Evolutionary conservation across 2,888 invertebrate species (phyloP).

Genomic region (Leucophenga montana): DNA sequence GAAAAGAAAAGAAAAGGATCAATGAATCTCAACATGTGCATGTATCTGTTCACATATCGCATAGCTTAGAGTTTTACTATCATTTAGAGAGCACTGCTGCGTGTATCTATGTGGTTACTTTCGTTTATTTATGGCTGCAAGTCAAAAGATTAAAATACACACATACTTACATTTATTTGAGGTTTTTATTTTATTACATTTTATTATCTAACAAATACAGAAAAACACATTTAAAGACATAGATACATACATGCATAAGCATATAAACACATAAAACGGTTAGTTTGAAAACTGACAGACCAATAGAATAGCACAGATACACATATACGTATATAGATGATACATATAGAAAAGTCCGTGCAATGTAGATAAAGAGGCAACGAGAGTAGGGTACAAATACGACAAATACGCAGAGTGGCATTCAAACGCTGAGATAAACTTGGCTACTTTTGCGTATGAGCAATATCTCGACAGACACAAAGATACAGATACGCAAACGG

Average conservation of each 20-base stretch:
- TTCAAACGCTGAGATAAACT: slow-evolving; percentile 12
- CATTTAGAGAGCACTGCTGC: not conserved
- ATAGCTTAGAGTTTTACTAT: not conserved
- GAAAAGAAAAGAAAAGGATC: slow-evolving; percentile 9
- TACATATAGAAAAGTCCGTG: not conserved
- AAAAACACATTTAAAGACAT: slow-evolving; percentile 29
- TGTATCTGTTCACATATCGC: not conserved
- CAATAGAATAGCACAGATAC: not conserved
- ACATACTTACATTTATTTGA: slow-evolving; percentile 51
- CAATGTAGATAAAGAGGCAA: not conserved
- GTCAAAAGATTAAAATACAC: slow-evolving; percentile 27
- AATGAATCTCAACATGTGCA: slow-evolving; percentile 7
- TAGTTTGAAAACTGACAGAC: slow-evolving; percentile 22
- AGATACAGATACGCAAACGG: no score
- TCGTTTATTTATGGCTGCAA: slow-evolving; percentile 25
- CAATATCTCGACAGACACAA: slow-evolving; percentile 6
- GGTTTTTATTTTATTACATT: slow-evolving; percentile 65
- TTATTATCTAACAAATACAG: slow-evolving; percentile 61
- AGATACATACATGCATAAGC: slow-evolving; percentile 7
- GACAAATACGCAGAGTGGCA: not conserved
- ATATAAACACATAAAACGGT: slow-evolving; percentile 24
- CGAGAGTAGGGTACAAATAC: not conserved
- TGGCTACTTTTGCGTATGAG: slow-evolving; percentile 22
- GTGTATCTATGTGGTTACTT: slow-evolving; percentile 7
- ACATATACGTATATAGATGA: not conserved